These are phyloP conservation scores for Gavialis gangeticus DNA, from an alignment of 2,113 vertebrate species.

Conservation along the genomic window DNA sequence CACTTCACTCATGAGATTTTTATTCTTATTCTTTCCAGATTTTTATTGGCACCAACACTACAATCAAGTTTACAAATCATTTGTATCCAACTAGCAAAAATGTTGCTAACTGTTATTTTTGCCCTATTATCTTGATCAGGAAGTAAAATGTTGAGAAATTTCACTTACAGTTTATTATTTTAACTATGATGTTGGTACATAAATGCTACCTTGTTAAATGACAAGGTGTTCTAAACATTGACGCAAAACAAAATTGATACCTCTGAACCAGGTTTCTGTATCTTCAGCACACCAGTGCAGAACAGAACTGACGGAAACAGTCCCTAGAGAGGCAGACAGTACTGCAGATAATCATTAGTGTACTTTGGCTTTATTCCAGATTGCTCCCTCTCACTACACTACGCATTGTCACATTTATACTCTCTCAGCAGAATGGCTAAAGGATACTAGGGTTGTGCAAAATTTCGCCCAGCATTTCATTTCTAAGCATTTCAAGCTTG, in stretches of 20 bases:
- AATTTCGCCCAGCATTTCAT: too few relatives aligned
- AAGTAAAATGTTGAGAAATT: not conserved
- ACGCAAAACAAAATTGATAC: not conserved
- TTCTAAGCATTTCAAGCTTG: too few relatives aligned
- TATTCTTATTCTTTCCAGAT: not conserved
- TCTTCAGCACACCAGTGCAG: not conserved
- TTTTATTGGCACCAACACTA: not conserved
- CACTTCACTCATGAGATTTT: accelerated
- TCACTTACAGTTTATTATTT: not conserved
- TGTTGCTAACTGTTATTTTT: not conserved
- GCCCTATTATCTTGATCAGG: not conserved
- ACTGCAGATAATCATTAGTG: accelerated
- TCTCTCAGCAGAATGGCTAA: not conserved
- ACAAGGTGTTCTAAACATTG: not conserved
- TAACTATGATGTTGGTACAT: not conserved
- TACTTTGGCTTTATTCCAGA: not conserved
- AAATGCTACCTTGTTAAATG: not conserved
- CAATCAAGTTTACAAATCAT: not conserved
- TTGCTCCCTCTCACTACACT: not conserved
- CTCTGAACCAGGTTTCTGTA: not conserved
- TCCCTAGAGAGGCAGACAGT: not conserved
- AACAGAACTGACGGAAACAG: not conserved
- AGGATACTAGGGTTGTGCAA: not conserved
- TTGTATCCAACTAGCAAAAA: not conserved
- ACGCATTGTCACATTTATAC: not conserved